phyloP scores from a whole-genome alignment of 1,140 invertebrate genomes.

The Littorina saxatilis region DNA sequence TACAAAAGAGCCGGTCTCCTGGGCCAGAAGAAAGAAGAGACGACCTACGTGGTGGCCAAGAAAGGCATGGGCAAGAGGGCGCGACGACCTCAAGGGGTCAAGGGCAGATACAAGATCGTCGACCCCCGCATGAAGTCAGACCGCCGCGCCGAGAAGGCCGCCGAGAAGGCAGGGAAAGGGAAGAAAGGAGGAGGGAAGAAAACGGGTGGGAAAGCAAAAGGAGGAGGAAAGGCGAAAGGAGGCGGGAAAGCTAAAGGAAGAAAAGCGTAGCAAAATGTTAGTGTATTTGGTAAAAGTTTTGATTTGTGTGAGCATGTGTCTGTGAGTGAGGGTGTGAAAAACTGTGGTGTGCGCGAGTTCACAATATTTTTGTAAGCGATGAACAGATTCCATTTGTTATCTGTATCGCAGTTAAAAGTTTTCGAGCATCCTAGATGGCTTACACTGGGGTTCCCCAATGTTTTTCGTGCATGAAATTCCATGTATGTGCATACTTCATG shows the following conservation, averaged over 20 bases:
- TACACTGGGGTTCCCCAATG: no score
- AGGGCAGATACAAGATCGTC: constrained; percentile 95
- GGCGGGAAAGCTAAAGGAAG: constrained; percentile 38
- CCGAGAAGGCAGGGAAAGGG: constrained; percentile 34
- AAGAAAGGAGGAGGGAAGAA: constrained; percentile 34
- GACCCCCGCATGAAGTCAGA: constrained; percentile 98
- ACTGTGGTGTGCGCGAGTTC: no score
- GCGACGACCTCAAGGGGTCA: constrained; percentile 88
- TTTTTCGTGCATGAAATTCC: no score
- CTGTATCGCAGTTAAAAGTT: no score
- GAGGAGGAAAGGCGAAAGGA: constrained; percentile 42
- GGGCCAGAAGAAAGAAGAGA: constrained; percentile 87
- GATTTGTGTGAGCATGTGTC: no score
- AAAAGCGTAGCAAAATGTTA: constrained; percentile 9
- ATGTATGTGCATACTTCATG: no score
- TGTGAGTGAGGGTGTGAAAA: no score
- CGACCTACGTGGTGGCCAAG: constrained; percentile 96
- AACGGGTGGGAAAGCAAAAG: constrained; percentile 36
- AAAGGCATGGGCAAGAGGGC: constrained; percentile 86
- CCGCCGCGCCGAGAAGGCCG: constrained; percentile 75
- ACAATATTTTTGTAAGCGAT: no score
- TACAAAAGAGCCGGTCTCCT: constrained; percentile 93
- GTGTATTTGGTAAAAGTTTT: neutral
- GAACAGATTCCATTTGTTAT: no score
- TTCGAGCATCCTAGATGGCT: no score